These are phyloP conservation scores for Poecilia picta DNA, from an alignment of 2,797 vertebrate genomes.

Conservation along the genomic window DNA sequence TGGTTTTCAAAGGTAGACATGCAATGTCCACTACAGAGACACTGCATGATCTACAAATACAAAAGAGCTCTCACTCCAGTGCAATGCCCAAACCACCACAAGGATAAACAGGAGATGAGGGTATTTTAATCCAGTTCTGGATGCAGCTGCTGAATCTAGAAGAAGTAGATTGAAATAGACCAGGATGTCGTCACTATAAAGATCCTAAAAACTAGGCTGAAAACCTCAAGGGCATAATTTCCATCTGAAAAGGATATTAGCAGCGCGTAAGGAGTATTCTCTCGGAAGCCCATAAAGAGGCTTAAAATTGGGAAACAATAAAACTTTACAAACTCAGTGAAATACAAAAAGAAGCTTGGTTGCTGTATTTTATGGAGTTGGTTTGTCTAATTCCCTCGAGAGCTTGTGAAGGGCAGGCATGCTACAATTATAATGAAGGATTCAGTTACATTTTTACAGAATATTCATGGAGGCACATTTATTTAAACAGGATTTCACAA, in stretches of 20 bases:
- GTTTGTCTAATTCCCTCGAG: neutral
- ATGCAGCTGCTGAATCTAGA: neutral
- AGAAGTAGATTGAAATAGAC: neutral
- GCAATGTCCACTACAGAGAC: neutral
- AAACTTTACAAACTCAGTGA: neutral
- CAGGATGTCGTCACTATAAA: neutral
- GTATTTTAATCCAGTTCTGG: neutral
- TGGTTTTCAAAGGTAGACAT: neutral
- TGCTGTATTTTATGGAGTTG: neutral
- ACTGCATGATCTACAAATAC: neutral
- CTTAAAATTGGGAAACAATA: neutral
- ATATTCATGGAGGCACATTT: neutral
- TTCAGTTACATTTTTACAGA: conserved; percentile 5
- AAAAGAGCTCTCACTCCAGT: neutral
- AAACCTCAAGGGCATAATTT: neutral
- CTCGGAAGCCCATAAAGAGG: neutral
- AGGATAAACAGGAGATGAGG: neutral
- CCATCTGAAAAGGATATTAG: neutral
- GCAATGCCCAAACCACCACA: neutral
- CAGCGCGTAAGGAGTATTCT: neutral
- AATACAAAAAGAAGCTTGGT: neutral
- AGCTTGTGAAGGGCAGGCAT: conserved; percentile 34
- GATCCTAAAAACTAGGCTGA: neutral
- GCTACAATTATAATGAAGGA: neutral
- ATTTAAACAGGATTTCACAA: neutral